Evolutionary conservation across 2,797 vertebrate genomes (phyloP).

Genomic region (Eleutherodactylus coqui): DNA sequence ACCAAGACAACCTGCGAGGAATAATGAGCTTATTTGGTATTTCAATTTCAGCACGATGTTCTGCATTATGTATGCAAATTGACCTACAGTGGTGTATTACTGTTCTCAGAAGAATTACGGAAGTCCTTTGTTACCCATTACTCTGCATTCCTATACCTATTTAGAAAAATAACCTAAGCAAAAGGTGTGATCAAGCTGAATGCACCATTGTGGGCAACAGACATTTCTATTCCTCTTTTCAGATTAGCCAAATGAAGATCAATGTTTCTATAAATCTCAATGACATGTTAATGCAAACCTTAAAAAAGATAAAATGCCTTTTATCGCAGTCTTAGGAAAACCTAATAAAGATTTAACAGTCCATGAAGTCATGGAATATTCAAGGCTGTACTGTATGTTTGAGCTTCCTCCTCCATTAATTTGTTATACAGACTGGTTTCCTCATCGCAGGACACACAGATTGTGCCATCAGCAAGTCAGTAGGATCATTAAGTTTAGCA

Average conservation of each 20-base stretch:
- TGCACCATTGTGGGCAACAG: constrained; percentile 64
- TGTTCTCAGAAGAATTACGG: constrained; percentile 33
- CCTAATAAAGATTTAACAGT: constrained; percentile 82
- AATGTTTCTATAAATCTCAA: constrained; percentile 74
- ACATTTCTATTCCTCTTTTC: constrained; percentile 69
- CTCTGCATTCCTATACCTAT: constrained; percentile 37
- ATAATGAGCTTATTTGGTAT: constrained; percentile 43
- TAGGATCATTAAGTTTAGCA: constrained; percentile 58
- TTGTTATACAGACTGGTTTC: constrained; percentile 70
- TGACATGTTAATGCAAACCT: constrained; percentile 74
- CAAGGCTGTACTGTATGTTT: constrained; percentile 73
- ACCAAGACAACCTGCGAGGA: constrained; percentile 9
- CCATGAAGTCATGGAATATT: constrained; percentile 73
- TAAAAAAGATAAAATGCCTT: constrained; percentile 78
- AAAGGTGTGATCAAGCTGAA: constrained; percentile 59
- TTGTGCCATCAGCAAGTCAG: constrained; percentile 18
- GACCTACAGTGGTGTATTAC: constrained; percentile 28
- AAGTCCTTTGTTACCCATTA: constrained; percentile 46
- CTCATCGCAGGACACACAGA: constrained; percentile 63
- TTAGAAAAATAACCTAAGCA: constrained; percentile 64
- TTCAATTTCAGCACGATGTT: constrained; percentile 18
- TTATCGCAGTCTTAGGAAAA: constrained; percentile 78
- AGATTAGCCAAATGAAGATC: constrained; percentile 75
- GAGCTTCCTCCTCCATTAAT: constrained; percentile 76
- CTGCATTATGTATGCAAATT: constrained; percentile 46